Conservation (phyloP, 2,888 invertebrate species). For the Nycteola revayana region DNA sequence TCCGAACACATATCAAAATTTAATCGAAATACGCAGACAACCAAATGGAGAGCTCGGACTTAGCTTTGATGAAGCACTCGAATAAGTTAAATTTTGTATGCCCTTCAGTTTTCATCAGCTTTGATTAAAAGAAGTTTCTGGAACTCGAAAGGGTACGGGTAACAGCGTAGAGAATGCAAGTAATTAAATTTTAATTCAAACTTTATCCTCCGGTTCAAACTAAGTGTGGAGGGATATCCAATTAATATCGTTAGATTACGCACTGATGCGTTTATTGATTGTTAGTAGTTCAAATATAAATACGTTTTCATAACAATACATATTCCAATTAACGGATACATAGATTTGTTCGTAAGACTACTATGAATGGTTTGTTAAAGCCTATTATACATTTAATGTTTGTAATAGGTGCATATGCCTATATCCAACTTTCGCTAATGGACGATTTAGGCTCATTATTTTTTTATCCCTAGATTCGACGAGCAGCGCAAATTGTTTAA, state of each 20-base stretch:
- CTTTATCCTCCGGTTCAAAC: neutral
- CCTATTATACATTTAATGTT: no score
- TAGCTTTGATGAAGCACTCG: slow-evolving; percentile 20
- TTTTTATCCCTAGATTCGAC: no score
- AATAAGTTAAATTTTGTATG: slow-evolving; percentile 10
- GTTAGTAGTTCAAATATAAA: neutral
- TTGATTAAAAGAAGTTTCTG: slow-evolving; percentile 9
- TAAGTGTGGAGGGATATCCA: neutral
- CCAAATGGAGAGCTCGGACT: slow-evolving; percentile 8
- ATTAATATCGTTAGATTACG: neutral
- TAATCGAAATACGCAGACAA: slow-evolving; percentile 12
- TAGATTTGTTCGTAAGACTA: no score
- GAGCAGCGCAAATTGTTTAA: no score
- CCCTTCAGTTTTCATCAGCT: slow-evolving; percentile 8
- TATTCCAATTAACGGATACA: no score
- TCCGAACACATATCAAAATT: slow-evolving; percentile 5
- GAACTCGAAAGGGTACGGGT: neutral
- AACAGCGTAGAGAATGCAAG: slow-evolving; percentile 5
- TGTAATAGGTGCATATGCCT: no score
- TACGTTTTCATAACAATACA: no score
- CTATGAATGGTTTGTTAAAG: no score
- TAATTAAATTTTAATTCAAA: slow-evolving; percentile 12
- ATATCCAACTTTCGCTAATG: no score
- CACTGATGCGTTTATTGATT: neutral
- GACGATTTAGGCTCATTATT: no score